Conservation (phyloP, 2,113 vertebrate genomes). For the Chlamydotis undulata region DNA sequence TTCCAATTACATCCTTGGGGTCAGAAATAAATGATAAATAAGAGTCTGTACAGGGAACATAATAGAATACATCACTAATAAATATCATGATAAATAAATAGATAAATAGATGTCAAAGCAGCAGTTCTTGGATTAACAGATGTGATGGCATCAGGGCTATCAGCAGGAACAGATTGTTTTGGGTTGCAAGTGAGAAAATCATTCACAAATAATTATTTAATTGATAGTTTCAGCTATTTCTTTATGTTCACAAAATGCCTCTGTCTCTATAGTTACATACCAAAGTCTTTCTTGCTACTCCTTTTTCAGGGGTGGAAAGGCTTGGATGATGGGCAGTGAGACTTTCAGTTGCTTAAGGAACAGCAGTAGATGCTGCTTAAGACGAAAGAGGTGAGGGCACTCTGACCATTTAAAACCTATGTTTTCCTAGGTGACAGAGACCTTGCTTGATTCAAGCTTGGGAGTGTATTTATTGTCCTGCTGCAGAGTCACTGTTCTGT, state of each 20-base stretch:
- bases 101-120: neutral
- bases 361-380: neutral
- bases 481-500: neutral
- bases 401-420: neutral
- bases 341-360: neutral
- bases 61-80: neutral
- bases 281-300: neutral
- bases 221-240: neutral
- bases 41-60: neutral
- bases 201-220: conserved; percentile 56
- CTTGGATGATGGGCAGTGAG: neutral
- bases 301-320: neutral
- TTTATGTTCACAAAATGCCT: neutral
- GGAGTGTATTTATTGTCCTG: neutral
- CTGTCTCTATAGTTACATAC: neutral
- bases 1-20: neutral
- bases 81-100: neutral
- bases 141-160: conserved; percentile 20
- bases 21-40: neutral
- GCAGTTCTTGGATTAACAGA: conserved; percentile 25
- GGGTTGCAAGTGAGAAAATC: conserved; percentile 31
- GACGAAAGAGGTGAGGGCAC: neutral
- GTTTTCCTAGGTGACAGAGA: neutral
- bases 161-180: conserved; percentile 41
- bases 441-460: neutral